phyloP scores from a whole-genome alignment of 1,140 invertebrate species.

The Argopecten irradians region DNA sequence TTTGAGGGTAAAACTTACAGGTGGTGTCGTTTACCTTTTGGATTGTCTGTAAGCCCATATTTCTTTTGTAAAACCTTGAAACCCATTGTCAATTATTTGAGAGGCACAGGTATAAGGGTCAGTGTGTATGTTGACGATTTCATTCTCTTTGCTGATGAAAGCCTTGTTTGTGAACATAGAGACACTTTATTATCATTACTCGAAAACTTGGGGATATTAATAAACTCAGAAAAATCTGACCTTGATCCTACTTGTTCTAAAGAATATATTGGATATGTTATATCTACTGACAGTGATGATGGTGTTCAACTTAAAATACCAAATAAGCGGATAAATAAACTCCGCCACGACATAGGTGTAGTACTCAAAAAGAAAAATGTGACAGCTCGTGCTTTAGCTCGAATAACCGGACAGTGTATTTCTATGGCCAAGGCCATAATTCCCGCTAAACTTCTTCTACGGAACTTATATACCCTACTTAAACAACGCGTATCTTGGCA shows the following conservation, averaged over 20 bases:
- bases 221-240: constrained; percentile 48
- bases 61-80: constrained; percentile 42
- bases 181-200: background rate
- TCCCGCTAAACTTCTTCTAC: constrained; percentile 38
- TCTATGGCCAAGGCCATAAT: constrained; percentile 33
- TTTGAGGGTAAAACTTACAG: constrained; percentile 31
- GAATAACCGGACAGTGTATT: constrained; percentile 37
- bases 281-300: constrained; percentile 34
- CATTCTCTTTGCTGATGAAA: constrained; percentile 38
- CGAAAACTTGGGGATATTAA: constrained; percentile 13
- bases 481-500: constrained; percentile 25
- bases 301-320: constrained; percentile 40
- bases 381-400: constrained; percentile 30
- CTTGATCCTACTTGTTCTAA: constrained; percentile 26
- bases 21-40: constrained; percentile 45
- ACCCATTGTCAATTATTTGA: constrained; percentile 42
- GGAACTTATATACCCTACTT: constrained; percentile 27
- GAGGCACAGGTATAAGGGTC: constrained; percentile 32
- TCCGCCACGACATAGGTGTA: constrained; percentile 26
- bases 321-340: constrained; percentile 3
- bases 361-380: background rate
- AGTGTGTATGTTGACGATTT: constrained; percentile 54
- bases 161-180: background rate
- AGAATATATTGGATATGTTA: constrained; percentile 46
- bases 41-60: constrained; percentile 39